phyloP scores from a whole-genome alignment of 2,797 vertebrate species.

The Urosaurus nigricauda region DNA sequence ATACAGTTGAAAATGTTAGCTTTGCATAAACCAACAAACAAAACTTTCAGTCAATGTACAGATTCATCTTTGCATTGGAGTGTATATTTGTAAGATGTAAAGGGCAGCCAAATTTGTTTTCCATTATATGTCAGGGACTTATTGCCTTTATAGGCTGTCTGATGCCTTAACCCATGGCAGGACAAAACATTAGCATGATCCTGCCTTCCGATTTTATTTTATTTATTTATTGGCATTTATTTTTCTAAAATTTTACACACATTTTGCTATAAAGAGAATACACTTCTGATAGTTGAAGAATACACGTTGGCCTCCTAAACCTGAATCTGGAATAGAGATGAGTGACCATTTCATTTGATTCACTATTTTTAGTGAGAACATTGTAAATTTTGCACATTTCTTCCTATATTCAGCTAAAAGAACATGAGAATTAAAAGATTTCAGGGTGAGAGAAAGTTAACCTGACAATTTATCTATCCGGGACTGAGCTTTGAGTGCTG shows the following conservation, averaged over 20 bases:
- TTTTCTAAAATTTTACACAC: not conserved
- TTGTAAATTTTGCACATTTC: not conserved
- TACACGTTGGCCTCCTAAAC: not conserved
- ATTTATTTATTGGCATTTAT: too few species aligned
- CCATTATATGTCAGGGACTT: not conserved
- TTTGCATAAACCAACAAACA: not conserved
- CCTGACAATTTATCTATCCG: not conserved
- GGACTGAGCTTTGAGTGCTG: not conserved
- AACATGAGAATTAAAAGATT: not conserved
- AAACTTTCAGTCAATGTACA: constrained; percentile 5
- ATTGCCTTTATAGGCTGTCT: not conserved
- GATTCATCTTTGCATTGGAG: constrained; percentile 8
- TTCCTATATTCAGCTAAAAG: not conserved
- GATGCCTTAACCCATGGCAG: not conserved
- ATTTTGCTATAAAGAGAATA: not conserved
- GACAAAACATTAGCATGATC: not conserved
- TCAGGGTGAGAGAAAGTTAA: not conserved
- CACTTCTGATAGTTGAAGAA: not conserved
- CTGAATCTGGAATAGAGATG: not conserved
- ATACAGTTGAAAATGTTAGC: not conserved
- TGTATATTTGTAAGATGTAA: not conserved
- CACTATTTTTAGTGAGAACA: not conserved
- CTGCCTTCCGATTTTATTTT: not conserved
- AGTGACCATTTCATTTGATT: not conserved
- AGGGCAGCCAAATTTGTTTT: not conserved